Conservation (phyloP, 2,797 vertebrate species). For the Pangasius krempfi region DNA sequence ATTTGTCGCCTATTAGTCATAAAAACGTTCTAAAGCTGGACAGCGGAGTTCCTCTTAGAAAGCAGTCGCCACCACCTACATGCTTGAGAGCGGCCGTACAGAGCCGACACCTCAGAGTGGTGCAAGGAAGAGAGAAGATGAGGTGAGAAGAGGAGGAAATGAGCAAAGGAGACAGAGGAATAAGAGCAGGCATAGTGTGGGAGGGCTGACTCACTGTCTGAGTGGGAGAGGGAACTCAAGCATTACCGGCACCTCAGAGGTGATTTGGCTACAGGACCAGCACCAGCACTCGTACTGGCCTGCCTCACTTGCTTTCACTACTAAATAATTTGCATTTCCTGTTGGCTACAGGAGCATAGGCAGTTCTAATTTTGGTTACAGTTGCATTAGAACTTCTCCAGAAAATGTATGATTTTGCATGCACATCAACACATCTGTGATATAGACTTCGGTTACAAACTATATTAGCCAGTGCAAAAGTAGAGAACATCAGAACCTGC, state of each 20-base stretch:
- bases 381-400: neutral
- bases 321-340: constrained; percentile 31
- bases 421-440: neutral
- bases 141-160: constrained; percentile 62
- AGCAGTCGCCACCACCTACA: constrained; percentile 41
- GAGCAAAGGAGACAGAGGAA: constrained; percentile 61
- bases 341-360: neutral
- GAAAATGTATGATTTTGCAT: constrained; percentile 11
- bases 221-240: constrained; percentile 43
- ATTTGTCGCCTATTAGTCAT: constrained; percentile 47
- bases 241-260: constrained; percentile 40
- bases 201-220: constrained; percentile 58
- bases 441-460: neutral
- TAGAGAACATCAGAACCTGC: neutral
- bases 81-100: constrained; percentile 26
- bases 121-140: constrained; percentile 54
- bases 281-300: constrained; percentile 3
- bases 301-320: constrained; percentile 5
- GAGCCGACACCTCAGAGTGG: constrained; percentile 38
- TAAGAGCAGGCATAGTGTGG: constrained; percentile 40
- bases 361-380: neutral
- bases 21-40: constrained; percentile 24
- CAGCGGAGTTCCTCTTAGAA: constrained; percentile 39
- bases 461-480: neutral
- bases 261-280: constrained; percentile 20